Evolutionary conservation across 2,113 vertebrate genomes (phyloP).

Genomic region (Passer montanus): DNA sequence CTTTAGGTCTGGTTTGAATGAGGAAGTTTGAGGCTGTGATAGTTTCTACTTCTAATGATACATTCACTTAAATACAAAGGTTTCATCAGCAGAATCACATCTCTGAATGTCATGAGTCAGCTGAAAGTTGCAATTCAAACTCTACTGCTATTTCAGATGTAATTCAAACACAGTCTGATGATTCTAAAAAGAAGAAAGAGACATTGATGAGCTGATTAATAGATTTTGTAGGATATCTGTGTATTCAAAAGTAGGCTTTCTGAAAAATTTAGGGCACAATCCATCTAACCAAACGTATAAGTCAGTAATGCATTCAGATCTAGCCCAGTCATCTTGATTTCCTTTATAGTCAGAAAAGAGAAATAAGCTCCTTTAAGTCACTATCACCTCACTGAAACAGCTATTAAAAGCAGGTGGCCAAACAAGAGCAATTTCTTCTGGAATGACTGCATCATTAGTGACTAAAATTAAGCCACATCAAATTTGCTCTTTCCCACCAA

Average conservation of each 20-base stretch:
- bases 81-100: constrained; percentile 51
- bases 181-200: constrained; percentile 37
- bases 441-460: neutral
- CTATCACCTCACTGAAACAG: neutral
- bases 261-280: neutral
- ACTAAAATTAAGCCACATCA: neutral
- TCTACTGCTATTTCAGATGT: constrained; percentile 5
- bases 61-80: constrained; percentile 58
- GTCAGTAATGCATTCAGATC: neutral
- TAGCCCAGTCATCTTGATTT: neutral
- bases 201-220: constrained; percentile 55
- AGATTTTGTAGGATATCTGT: constrained; percentile 5
- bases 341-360: neutral
- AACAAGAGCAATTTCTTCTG: neutral
- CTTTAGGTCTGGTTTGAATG: neutral
- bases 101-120: constrained; percentile 37
- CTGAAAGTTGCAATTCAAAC: constrained; percentile 43
- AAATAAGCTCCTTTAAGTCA: neutral
- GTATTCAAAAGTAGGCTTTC: neutral
- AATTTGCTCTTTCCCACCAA: neutral
- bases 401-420: neutral
- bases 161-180: constrained; percentile 23
- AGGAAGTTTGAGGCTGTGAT: neutral
- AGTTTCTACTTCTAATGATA: constrained; percentile 39
- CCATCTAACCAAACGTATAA: neutral